Conservation (phyloP, 2,888 invertebrate species). For the Cryptocephalus moraei region DNA sequence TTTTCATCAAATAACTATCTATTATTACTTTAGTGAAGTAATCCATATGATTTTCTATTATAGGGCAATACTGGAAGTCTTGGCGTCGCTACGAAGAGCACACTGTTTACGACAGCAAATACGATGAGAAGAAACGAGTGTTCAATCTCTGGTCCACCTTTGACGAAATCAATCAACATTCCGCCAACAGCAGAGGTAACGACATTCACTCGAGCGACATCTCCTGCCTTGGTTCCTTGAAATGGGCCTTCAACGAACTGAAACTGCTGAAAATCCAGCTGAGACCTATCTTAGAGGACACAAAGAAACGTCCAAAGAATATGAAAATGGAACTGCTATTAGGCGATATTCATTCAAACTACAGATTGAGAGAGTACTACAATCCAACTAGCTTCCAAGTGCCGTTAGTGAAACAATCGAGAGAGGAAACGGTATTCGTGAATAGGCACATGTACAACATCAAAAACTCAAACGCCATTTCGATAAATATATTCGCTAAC, state of each 20-base stretch:
- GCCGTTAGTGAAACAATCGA: slow-evolving; percentile 36
- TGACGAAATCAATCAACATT: slow-evolving; percentile 17
- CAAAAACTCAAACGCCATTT: slow-evolving; percentile 27
- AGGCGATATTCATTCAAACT: slow-evolving; percentile 43
- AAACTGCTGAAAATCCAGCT: slow-evolving; percentile 43
- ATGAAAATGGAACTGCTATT: slow-evolving; percentile 40
- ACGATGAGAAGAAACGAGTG: slow-evolving; percentile 19
- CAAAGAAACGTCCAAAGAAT: slow-evolving; percentile 15
- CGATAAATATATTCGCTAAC: slow-evolving; percentile 34
- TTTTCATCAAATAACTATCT: background rate
- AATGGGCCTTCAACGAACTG: slow-evolving; percentile 45
- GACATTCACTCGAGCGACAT: slow-evolving; percentile 27
- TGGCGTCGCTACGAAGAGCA: slow-evolving; percentile 32
- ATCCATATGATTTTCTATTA: background rate
- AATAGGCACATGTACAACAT: slow-evolving; percentile 24
- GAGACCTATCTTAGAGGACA: slow-evolving; percentile 23
- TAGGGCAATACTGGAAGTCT: slow-evolving; percentile 29
- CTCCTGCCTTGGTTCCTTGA: slow-evolving; percentile 41
- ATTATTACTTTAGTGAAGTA: too few relatives aligned
- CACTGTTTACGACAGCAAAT: slow-evolving; percentile 25
- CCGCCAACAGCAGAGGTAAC: slow-evolving; percentile 21
- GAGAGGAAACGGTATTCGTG: slow-evolving; percentile 22
- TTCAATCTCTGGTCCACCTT: slow-evolving; percentile 21
- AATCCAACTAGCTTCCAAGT: slow-evolving; percentile 45
- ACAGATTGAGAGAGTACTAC: slow-evolving; percentile 36